These are phyloP conservation scores for Seison nebaliae DNA, from an alignment of 1,140 invertebrate species.

Conservation along the genomic window DNA sequence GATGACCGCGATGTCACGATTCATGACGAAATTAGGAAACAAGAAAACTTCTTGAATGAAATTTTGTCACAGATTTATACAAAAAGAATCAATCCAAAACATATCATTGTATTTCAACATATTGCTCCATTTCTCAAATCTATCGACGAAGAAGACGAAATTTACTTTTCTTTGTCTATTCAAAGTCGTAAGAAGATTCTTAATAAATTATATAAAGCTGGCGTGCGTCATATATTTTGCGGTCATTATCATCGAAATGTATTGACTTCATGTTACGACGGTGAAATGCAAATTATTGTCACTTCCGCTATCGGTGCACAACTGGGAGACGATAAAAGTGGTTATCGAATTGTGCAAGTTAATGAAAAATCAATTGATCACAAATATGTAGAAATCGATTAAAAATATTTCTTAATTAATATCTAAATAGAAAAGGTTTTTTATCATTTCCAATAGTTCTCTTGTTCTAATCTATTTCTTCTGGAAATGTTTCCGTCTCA, in stretches of 20 bases:
- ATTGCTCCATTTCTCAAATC: constrained; percentile 32
- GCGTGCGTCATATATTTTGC: constrained; percentile 27
- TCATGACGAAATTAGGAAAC: constrained; percentile 19
- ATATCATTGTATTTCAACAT: constrained; percentile 34
- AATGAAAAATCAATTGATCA: constrained; percentile 21
- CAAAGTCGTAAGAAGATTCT: constrained; percentile 23
- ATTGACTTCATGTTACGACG: constrained; percentile 25
- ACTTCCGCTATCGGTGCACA: constrained; percentile 34
- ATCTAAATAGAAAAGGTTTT: too few relatives aligned
- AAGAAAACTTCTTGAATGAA: constrained; percentile 1
- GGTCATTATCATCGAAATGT: constrained; percentile 35
- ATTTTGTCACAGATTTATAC: background rate
- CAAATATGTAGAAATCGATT: too few relatives aligned
- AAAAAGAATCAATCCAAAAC: constrained; percentile 17
- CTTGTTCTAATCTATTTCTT: too few relatives aligned
- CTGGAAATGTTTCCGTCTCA: too few relatives aligned
- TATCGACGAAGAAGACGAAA: constrained; percentile 22
- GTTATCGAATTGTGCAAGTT: constrained; percentile 30
- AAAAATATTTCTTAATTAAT: too few relatives aligned
- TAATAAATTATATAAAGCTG: constrained; percentile 24
- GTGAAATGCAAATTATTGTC: constrained; percentile 29
- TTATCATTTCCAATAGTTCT: too few relatives aligned
- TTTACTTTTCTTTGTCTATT: constrained; percentile 29
- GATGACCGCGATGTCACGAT: constrained; percentile 30
- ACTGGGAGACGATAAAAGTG: constrained; percentile 27